A percentile compares a stretch with the other conserved stretches of the same genome.
These are phyloP conservation scores for Dexiosoma caninum DNA, from an alignment of 2,888 invertebrate species.

Conservation along the genomic window DNA sequence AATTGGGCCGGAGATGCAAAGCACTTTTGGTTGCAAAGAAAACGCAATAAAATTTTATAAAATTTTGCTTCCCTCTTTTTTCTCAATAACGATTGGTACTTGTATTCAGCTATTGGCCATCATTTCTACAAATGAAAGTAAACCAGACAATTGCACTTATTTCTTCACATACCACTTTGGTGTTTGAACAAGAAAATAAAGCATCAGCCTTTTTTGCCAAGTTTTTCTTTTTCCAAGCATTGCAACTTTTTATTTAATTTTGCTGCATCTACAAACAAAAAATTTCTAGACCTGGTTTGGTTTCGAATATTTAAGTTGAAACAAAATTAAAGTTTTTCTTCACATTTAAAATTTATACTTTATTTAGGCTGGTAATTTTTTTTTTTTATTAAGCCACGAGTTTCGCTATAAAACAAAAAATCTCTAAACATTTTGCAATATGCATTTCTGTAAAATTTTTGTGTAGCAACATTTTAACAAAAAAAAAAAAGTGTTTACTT, in stretches of 20 bases:
- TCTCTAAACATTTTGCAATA: slow-evolving; percentile 41
- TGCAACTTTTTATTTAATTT: not conserved
- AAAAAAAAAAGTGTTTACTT: not conserved
- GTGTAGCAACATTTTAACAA: not conserved
- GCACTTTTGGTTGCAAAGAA: too few species aligned
- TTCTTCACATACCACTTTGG: slow-evolving; percentile 54
- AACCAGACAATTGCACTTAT: slow-evolving; percentile 56
- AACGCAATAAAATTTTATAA: too few species aligned
- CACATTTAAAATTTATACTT: not conserved
- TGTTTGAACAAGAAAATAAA: slow-evolving; percentile 41
- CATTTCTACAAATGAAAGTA: slow-evolving; percentile 57
- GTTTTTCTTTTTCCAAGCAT: not conserved
- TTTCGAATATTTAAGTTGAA: slow-evolving; percentile 29
- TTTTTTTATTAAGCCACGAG: slow-evolving; percentile 40
- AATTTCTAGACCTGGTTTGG: slow-evolving; percentile 1
- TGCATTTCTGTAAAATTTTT: not conserved
- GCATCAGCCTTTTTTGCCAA: slow-evolving; percentile 17
- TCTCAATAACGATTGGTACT: not conserved
- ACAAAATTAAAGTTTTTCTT: slow-evolving; percentile 21
- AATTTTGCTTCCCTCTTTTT: not conserved
- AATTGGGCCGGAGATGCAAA: too few species aligned
- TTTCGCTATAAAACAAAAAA: slow-evolving; percentile 30
- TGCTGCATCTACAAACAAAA: not conserved
- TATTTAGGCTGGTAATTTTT: slow-evolving; percentile 13
- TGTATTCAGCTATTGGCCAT: slow-evolving; percentile 37